phyloP scores from a whole-genome alignment of 2,113 vertebrate species.

The Xiphophorus maculatus region DNA sequence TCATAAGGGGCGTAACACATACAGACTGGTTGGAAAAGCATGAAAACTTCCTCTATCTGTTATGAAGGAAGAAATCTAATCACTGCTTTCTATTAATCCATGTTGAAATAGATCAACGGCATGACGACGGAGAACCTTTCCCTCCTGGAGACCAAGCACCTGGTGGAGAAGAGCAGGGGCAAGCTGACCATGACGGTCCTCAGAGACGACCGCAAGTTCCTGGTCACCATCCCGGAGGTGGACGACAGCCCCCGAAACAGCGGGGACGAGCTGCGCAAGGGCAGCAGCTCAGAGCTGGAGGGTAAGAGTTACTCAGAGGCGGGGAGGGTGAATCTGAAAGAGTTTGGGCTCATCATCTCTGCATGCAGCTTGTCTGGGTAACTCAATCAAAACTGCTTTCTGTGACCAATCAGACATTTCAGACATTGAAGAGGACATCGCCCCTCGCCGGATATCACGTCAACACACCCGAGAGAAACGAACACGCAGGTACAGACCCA shows the following conservation, averaged over 20 bases:
- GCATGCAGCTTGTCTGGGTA: neutral
- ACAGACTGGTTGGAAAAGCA: neutral
- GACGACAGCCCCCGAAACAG: conserved; percentile 85
- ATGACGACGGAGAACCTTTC: conserved; percentile 92
- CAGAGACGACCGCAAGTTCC: conserved; percentile 87
- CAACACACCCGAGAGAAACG: conserved; percentile 68
- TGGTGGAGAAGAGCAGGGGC: conserved; percentile 91
- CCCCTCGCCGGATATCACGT: conserved; percentile 61
- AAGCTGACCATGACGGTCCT: conserved; percentile 88
- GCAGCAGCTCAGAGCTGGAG: conserved; percentile 87
- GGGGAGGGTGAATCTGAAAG: neutral
- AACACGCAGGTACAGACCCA: conserved; percentile 69
- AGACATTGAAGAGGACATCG: conserved; percentile 81
- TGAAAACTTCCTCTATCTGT: neutral
- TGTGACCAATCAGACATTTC: conserved; percentile 86
- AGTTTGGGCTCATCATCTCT: neutral
- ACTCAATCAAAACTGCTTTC: neutral
- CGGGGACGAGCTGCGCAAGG: conserved; percentile 61
- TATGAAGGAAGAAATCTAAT: neutral
- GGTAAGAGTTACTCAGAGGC: conserved; percentile 75
- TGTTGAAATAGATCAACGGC: conserved; percentile 87
- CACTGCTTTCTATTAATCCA: neutral
- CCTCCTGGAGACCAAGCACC: conserved; percentile 88
- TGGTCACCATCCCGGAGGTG: conserved; percentile 89
- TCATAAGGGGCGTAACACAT: no score